Evolutionary conservation across 1,140 invertebrate species (phyloP).

Genomic region (Trypoxylus dichotomus): DNA sequence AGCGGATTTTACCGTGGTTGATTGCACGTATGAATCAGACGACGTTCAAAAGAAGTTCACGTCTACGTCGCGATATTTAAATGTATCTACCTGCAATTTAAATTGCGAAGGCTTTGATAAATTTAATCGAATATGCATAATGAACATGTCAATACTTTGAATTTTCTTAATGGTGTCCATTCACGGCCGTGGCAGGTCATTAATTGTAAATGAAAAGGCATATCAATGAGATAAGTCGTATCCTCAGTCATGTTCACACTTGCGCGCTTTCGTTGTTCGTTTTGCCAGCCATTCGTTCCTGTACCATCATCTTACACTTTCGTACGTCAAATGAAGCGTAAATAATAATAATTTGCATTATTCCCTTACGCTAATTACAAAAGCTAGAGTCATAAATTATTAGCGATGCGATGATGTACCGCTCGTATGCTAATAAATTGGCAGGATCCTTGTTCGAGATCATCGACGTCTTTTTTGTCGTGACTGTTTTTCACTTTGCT

Average conservation of each 20-base stretch:
- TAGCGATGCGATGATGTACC: background rate
- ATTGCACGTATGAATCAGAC: background rate
- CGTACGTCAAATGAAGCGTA: constrained; percentile 23
- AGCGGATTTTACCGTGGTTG: no score
- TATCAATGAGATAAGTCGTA: constrained; percentile 23
- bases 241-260: constrained; percentile 30
- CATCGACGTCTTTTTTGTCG: background rate
- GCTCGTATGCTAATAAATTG: background rate
- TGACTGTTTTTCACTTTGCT: background rate
- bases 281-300: background rate
- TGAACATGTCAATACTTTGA: constrained; percentile 31
- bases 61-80: background rate
- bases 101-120: constrained; percentile 26
- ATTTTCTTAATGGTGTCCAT: constrained; percentile 28
- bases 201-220: constrained; percentile 33
- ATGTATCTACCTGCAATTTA: background rate
- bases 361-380: constrained; percentile 6
- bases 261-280: constrained; percentile 6
- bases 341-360: constrained; percentile 31
- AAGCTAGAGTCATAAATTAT: background rate
- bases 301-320: background rate
- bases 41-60: constrained; percentile 5
- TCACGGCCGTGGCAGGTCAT: constrained; percentile 11
- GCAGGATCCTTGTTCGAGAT: background rate
- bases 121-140: constrained; percentile 32